Evolutionary conservation across 2,888 invertebrate genomes (phyloP).

Genomic region (Oscheius sp.): DNA sequence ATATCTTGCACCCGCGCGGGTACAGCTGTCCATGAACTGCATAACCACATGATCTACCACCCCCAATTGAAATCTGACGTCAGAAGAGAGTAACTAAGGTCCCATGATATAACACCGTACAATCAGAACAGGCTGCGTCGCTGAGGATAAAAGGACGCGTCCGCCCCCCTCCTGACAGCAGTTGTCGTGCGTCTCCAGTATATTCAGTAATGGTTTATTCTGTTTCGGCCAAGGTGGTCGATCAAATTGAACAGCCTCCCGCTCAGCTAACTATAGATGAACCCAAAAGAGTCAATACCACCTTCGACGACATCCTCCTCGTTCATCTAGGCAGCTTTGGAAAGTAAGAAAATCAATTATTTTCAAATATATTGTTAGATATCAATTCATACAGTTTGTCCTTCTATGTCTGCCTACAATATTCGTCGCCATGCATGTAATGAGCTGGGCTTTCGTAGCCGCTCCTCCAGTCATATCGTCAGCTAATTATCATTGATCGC

Average conservation of each 20-base stretch:
- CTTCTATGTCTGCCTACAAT: slow-evolving; percentile 68
- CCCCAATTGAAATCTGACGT: too few species aligned
- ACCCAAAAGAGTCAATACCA: background rate
- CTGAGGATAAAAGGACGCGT: slow-evolving; percentile 30
- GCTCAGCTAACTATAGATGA: slow-evolving; percentile 1
- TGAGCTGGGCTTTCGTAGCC: slow-evolving; percentile 69
- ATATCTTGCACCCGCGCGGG: too few species aligned
- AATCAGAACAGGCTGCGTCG: slow-evolving; percentile 37
- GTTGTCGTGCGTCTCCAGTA: background rate
- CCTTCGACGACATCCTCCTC: slow-evolving; percentile 27
- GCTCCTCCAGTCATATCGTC: slow-evolving; percentile 14
- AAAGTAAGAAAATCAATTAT: slow-evolving; percentile 1
- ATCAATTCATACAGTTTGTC: slow-evolving; percentile 64
- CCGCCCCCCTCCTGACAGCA: background rate
- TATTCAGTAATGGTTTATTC: background rate
- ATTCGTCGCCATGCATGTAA: slow-evolving; percentile 69
- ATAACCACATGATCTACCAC: too few species aligned
- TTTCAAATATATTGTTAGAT: slow-evolving; percentile 30
- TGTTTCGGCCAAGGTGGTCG: slow-evolving; percentile 13
- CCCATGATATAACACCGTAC: slow-evolving; percentile 33
- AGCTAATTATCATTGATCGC: background rate
- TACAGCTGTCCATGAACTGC: too few species aligned
- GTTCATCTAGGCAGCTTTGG: slow-evolving; percentile 23
- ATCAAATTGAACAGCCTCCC: slow-evolving; percentile 1
- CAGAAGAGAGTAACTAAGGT: background rate